Percentiles rank a stretch among this genome's conserved stretches.
phyloP scores from a whole-genome alignment of 2,797 vertebrate genomes.

The Babyrousa celebensis region DNA sequence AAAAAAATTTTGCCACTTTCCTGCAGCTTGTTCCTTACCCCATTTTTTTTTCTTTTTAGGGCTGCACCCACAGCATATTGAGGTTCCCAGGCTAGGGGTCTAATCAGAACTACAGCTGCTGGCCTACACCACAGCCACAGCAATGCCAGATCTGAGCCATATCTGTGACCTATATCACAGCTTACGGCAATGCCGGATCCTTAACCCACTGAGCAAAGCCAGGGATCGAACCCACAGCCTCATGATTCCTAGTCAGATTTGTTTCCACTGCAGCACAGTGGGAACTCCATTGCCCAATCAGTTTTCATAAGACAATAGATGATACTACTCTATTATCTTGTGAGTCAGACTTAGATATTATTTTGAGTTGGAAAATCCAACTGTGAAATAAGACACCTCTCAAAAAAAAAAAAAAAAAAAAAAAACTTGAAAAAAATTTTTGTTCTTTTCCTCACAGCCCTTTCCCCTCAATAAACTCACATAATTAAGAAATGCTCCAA shows the following conservation, averaged over 20 bases:
- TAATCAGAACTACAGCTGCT: no score
- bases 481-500: conserved; percentile 13
- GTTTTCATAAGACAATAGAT: neutral
- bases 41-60: no score
- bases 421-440: neutral
- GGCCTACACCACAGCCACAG: no score
- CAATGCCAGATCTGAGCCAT: no score
- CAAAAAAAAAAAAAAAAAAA: conserved; percentile 35
- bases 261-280: no score
- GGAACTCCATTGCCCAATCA: neutral
- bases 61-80: no score
- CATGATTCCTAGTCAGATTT: no score
- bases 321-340: neutral
- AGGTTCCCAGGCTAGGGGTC: no score
- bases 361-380: conserved; percentile 14
- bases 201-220: no score
- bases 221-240: no score
- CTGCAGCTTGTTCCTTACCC: conserved; percentile 18
- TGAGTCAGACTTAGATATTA: neutral
- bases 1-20: conserved; percentile 28
- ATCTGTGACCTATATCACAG: no score
- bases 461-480: neutral
- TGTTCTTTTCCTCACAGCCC: neutral
- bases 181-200: no score
- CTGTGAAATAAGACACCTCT: conserved; percentile 30